Evolutionary conservation across 2,888 invertebrate species (phyloP), one percentile per base, ranked within the genome.

Genomic region (Drosophila quinaria): DNA sequence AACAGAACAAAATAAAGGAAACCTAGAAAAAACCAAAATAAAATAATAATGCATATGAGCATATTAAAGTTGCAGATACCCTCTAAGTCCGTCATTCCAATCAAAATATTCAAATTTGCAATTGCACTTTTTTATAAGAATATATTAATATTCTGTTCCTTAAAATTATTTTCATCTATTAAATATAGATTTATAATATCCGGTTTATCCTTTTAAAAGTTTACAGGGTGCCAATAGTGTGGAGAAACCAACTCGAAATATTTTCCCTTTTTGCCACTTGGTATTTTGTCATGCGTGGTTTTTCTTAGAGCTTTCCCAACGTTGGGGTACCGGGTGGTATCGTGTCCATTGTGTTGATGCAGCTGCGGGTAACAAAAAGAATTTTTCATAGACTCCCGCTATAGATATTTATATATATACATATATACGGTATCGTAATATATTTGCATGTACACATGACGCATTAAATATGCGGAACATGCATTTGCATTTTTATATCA

Each of bases 201-300:
- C 39, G 11, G 15, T 13, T 31, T 42, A 17, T 13, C 13, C 4
- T 0, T 29, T 15, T 10, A 22, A 0, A 10, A 10, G 31, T 19
- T 17, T 35, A 22, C 25, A 76, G 75, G 60, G 78, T 74, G 70
- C 64, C 31, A 17, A 35, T 10, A 13, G 5, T 13, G 15, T 33
- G 9, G n/a, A 44, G 39, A 33, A 22, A 41, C 42, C 25, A 44
- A 25, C 35, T 55, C 22, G 46, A 52, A 78, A 66, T 70, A 78
- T 74, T 66, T 73, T 62, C 37, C 66, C 70, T 15, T 63, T 71
- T 70, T 74, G 59, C 68, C 82, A 82, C 78, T 87, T 85, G 80
- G 82, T 82, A 84, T 85, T 84, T 83, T 84, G 87, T 84, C 87
- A 84, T 84, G 84, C 84, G 87, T 84, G 84, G 79, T 76, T 85